These are phyloP conservation scores for Hypotaenidia okinawae DNA, from an alignment of 2,797 vertebrate genomes.

Conservation along the genomic window DNA sequence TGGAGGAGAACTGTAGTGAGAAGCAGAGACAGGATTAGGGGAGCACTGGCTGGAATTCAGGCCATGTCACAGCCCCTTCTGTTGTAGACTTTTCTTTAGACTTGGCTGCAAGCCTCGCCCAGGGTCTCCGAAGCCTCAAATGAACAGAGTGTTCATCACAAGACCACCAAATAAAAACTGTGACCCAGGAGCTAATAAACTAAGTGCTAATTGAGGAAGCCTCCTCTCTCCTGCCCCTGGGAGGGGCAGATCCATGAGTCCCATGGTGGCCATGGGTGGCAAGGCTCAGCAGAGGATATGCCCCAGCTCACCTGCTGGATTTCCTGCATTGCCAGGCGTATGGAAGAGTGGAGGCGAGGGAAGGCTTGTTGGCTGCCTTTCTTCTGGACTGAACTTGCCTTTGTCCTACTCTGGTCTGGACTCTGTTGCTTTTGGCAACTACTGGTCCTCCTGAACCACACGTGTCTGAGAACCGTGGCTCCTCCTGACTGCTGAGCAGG, in stretches of 20 bases:
- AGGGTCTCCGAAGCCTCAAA: neutral
- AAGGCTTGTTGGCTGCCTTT: neutral
- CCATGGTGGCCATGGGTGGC: neutral
- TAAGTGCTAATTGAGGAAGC: neutral
- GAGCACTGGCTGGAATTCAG: neutral
- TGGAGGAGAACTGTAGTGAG: neutral
- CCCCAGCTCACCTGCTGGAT: constrained; percentile 70
- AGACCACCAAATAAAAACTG: neutral
- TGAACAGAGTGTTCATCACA: neutral
- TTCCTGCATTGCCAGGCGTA: constrained; percentile 75
- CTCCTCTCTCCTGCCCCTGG: neutral
- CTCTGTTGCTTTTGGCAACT: neutral
- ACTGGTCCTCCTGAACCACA: constrained; percentile 31
- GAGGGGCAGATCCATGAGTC: rapidly evolving
- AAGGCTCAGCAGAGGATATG: neutral
- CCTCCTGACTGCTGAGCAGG: neutral
- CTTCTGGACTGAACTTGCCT: neutral
- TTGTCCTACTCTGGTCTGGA: neutral
- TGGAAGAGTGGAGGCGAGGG: constrained; percentile 73
- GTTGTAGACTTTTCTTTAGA: neutral
- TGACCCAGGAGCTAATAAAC: neutral
- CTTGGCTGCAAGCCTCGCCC: neutral
- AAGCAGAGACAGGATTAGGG: neutral
- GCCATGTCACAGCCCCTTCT: neutral
- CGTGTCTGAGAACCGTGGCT: neutral